phyloP scores from a whole-genome alignment of 2,888 invertebrate species.

The Eutolmus rufibarbis region DNA sequence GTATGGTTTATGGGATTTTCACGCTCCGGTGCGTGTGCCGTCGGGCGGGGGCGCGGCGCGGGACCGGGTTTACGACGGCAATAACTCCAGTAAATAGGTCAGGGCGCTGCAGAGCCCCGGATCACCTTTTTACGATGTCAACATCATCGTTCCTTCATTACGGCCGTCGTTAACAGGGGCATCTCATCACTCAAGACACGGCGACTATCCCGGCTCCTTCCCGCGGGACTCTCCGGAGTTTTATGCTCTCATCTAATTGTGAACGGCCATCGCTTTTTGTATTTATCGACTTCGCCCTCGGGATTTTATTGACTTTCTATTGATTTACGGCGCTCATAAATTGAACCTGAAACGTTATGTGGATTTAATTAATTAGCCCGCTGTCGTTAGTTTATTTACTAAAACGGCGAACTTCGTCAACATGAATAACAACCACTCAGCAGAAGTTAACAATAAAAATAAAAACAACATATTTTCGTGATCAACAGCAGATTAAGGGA shows the following conservation, averaged over 20 bases:
- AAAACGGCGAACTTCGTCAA: neutral
- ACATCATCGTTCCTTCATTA: conserved; percentile 36
- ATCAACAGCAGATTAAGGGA: neutral
- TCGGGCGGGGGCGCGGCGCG: too few relatives aligned
- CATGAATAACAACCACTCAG: neutral
- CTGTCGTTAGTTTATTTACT: neutral
- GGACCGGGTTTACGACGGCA: conserved; percentile 8
- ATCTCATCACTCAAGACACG: neutral
- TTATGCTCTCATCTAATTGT: conserved; percentile 3
- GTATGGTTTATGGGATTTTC: neutral
- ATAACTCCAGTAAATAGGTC: conserved; percentile 20
- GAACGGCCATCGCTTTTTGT: neutral
- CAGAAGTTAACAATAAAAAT: neutral
- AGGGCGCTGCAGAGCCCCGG: conserved; percentile 6
- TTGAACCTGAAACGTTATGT: neutral
- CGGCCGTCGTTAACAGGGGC: conserved; percentile 6
- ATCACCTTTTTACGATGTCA: conserved; percentile 40
- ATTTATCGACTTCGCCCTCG: conserved; percentile 23
- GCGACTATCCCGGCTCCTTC: neutral
- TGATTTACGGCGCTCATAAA: conserved; percentile 31
- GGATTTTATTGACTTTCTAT: conserved; percentile 38
- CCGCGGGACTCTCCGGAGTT: neutral
- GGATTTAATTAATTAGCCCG: conserved; percentile 32
- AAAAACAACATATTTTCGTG: neutral
- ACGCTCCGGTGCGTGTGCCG: neutral